Evolutionary conservation across 2,888 invertebrate species (phyloP).

Genomic region (Clunio marinus): DNA sequence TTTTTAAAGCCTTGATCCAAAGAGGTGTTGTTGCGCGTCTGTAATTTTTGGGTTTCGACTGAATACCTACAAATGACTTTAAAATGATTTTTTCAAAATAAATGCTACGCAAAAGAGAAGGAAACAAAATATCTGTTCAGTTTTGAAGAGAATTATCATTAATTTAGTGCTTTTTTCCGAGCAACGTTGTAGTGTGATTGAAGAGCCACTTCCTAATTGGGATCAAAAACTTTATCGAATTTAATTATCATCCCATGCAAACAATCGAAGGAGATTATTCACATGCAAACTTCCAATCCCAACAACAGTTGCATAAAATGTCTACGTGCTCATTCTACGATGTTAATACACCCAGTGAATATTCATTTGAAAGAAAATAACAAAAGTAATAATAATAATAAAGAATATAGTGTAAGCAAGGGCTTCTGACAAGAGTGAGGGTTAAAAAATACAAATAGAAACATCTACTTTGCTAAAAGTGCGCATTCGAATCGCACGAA

Average conservation of each 20-base stretch:
- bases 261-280: background rate
- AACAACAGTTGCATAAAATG: slow-evolving; percentile 8
- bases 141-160: too few relatives aligned
- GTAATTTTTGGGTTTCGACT: too few relatives aligned
- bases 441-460: background rate
- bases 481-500: slow-evolving; percentile 18
- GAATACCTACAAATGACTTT: too few relatives aligned
- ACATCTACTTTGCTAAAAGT: background rate
- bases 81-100: too few relatives aligned
- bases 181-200: too few relatives aligned
- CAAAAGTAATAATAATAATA: background rate
- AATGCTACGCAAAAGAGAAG: too few relatives aligned
- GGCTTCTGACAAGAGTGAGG: background rate
- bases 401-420: background rate
- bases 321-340: slow-evolving; percentile 15
- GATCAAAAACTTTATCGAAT: background rate
- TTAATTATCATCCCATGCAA: background rate
- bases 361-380: background rate
- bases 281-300: too few relatives aligned
- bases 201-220: too few relatives aligned
- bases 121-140: too few relatives aligned
- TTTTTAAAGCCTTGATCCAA: too few relatives aligned
- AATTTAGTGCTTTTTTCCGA: too few relatives aligned
- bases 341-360: slow-evolving; percentile 4
- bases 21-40: too few relatives aligned